phyloP scores from a whole-genome alignment of 2,888 invertebrate species.

The Artemia sinica region DNA sequence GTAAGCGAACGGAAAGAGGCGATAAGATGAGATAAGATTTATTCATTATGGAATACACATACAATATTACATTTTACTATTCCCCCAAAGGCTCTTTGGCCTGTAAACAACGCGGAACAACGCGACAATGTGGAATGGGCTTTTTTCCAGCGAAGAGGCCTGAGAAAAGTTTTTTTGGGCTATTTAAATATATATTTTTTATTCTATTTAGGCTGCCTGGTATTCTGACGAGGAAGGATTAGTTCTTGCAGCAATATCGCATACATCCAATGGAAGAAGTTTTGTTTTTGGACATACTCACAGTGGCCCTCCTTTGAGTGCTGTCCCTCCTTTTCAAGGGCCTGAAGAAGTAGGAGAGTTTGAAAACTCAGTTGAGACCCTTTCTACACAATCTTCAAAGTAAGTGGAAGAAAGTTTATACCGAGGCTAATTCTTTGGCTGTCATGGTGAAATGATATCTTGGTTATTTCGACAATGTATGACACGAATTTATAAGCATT shows the following conservation, averaged over 20 bases:
- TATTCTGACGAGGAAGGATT: constrained; percentile 30
- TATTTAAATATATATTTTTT: constrained; percentile 15
- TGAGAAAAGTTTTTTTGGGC: neutral
- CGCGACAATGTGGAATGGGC: no score
- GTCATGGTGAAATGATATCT: neutral
- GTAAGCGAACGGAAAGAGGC: no score
- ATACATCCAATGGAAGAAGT: constrained; percentile 16
- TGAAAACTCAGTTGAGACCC: neutral
- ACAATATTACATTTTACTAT: no score
- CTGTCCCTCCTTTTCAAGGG: constrained; percentile 19
- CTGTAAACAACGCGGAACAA: no score
- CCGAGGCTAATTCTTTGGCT: neutral
- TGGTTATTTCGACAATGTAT: no score
- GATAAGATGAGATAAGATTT: no score
- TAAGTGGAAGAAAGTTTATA: neutral
- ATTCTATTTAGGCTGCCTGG: constrained; percentile 29
- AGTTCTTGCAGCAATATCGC: constrained; percentile 25
- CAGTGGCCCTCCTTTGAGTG: constrained; percentile 20
- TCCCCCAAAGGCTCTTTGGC: no score
- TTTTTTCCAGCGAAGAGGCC: no score
- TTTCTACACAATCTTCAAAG: constrained; percentile 13
- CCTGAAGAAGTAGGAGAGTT: constrained; percentile 9
- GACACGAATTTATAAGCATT: no score
- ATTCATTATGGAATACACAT: no score
- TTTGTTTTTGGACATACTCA: constrained; percentile 20